phyloP scores from a whole-genome alignment of 2,888 invertebrate species.

The Hanleya hanleyi region DNA sequence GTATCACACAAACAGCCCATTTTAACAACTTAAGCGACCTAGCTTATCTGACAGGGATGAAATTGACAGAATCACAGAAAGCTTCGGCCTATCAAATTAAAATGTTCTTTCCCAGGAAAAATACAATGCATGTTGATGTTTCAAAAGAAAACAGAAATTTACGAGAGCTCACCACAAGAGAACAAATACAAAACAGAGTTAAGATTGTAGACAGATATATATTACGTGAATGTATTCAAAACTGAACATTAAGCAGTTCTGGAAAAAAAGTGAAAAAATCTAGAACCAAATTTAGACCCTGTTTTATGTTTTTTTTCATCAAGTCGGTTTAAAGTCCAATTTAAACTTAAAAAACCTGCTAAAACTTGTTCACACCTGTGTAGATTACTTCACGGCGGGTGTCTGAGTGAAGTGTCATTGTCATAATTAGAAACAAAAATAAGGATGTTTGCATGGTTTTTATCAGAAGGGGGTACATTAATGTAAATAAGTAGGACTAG shows the following conservation, averaged over 20 bases:
- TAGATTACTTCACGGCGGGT: conserved; percentile 5
- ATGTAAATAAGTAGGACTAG: background rate
- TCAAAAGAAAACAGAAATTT: background rate
- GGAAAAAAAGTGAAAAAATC: conserved; percentile 13
- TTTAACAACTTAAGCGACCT: background rate
- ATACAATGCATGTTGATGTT: background rate
- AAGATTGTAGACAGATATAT: background rate
- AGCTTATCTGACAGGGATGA: background rate
- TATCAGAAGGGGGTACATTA: conserved; percentile 6
- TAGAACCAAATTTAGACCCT: background rate
- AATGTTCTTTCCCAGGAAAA: background rate
- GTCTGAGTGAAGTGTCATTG: conserved; percentile 6
- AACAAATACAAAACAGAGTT: background rate
- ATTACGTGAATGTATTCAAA: background rate
- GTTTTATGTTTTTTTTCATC: background rate
- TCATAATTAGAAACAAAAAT: background rate
- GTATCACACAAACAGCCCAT: background rate
- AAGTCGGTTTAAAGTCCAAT: conserved; percentile 4
- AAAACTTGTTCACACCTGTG: background rate
- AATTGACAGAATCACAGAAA: background rate
- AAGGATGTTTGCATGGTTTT: conserved; percentile 12
- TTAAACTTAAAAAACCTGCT: conserved; percentile 9
- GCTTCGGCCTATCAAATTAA: background rate
- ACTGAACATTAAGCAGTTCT: background rate
- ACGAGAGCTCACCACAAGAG: background rate